These are phyloP conservation scores for Drosophila bipectinata DNA, from an alignment of 1,140 invertebrate species.

Conservation along the genomic window DNA sequence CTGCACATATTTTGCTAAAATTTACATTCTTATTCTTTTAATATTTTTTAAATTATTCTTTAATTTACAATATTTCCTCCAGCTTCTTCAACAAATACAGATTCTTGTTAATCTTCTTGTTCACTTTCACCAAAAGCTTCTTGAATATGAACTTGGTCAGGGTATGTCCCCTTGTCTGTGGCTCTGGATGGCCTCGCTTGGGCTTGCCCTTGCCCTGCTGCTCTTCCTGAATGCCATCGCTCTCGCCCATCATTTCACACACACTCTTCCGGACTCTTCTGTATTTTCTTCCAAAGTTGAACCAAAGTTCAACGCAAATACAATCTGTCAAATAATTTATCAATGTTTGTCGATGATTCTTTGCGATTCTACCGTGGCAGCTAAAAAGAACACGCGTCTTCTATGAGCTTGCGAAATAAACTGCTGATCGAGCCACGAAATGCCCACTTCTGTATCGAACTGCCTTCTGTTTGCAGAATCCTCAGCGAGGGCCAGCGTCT, in stretches of 20 bases:
- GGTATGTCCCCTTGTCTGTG: background rate
- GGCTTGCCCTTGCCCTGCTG: background rate
- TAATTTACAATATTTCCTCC: background rate
- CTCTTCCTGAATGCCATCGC: background rate
- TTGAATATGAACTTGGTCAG: background rate
- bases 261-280: background rate
- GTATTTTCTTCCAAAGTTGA: background rate
- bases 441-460: constrained; percentile 26
- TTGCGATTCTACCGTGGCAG: no score
- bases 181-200: background rate
- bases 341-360: constrained; percentile 65
- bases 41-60: no score
- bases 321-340: constrained; percentile 82
- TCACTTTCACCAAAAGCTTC: background rate
- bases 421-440: constrained; percentile 7
- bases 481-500: constrained; percentile 7
- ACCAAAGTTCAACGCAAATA: constrained; percentile 79
- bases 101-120: background rate
- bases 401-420: background rate
- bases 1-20: no score
- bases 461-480: constrained; percentile 47
- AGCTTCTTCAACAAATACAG: background rate
- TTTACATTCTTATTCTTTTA: no score
- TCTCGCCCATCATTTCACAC: constrained; percentile 40
- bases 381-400: background rate